These are phyloP conservation scores for Micromesistius poutassou DNA, from an alignment of 2,797 vertebrate genomes.

Conservation along the genomic window DNA sequence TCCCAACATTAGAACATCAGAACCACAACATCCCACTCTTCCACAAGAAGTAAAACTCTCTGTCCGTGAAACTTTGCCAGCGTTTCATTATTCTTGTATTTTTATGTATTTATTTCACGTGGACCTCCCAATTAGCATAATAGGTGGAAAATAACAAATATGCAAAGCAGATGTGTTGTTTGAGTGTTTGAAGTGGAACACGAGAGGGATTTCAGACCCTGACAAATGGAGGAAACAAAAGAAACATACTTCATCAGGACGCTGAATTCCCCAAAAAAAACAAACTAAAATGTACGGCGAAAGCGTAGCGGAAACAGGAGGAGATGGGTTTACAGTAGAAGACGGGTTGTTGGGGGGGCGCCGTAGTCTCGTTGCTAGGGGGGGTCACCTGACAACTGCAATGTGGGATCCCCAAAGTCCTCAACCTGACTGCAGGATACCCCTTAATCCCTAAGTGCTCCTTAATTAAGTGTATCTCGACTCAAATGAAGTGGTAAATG, in stretches of 20 bases:
- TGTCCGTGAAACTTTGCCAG: neutral
- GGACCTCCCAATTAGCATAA: neutral
- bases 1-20: neutral
- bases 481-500: neutral
- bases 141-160: neutral
- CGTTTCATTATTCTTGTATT: neutral
- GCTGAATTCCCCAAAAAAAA: too few species aligned
- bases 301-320: neutral
- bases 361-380: neutral
- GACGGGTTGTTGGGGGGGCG: too few species aligned
- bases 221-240: neutral
- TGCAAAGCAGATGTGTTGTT: neutral
- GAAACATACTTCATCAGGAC: neutral
- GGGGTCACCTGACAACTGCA: neutral
- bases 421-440: neutral
- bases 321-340: neutral
- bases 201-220: neutral
- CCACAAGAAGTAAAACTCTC: neutral
- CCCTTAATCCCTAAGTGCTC: neutral
- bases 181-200: neutral
- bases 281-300: too few species aligned
- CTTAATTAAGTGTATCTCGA: neutral
- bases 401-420: neutral
- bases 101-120: neutral
- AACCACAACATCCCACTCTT: neutral